Evolutionary conservation across 2,888 invertebrate genomes (phyloP).

Genomic region (Linnaemya vulpina): DNA sequence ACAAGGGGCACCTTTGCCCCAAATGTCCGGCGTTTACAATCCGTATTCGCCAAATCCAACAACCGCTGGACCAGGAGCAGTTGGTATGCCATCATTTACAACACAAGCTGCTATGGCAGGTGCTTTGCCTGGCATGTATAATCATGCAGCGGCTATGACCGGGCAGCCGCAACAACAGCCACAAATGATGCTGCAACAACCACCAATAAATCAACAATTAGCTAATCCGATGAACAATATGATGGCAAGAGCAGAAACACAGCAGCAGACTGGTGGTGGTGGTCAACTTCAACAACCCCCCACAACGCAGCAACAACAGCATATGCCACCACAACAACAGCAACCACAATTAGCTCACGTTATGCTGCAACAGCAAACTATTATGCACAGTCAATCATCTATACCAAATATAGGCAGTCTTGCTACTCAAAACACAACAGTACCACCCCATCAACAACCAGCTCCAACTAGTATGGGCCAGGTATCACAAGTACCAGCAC

Average conservation of each 20-base stretch:
- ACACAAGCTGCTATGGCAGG: constrained; percentile 75
- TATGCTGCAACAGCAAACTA: constrained; percentile 75
- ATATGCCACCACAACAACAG: constrained; percentile 54
- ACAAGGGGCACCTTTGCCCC: constrained; percentile 84
- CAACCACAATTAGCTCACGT: constrained; percentile 74
- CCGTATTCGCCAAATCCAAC: constrained; percentile 77
- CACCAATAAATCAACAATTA: constrained; percentile 55
- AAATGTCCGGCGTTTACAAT: constrained; percentile 79
- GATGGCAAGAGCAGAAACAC: constrained; percentile 52
- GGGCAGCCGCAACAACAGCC: constrained; percentile 54
- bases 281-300: constrained; percentile 48
- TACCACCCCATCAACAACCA: constrained; percentile 62
- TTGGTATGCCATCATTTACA: constrained; percentile 71
- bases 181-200: constrained; percentile 53
- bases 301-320: constrained; percentile 63
- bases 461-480: constrained; percentile 65
- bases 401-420: constrained; percentile 65
- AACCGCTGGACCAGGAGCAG: constrained; percentile 65
- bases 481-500: constrained; percentile 33
- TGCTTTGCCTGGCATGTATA: constrained; percentile 81
- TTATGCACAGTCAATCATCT: constrained; percentile 73
- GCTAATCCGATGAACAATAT: constrained; percentile 45
- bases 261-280: constrained; percentile 48
- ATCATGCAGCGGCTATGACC: constrained; percentile 74
- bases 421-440: constrained; percentile 19